phyloP scores from a whole-genome alignment of 2,888 invertebrate species.

The Catocala sponsa region DNA sequence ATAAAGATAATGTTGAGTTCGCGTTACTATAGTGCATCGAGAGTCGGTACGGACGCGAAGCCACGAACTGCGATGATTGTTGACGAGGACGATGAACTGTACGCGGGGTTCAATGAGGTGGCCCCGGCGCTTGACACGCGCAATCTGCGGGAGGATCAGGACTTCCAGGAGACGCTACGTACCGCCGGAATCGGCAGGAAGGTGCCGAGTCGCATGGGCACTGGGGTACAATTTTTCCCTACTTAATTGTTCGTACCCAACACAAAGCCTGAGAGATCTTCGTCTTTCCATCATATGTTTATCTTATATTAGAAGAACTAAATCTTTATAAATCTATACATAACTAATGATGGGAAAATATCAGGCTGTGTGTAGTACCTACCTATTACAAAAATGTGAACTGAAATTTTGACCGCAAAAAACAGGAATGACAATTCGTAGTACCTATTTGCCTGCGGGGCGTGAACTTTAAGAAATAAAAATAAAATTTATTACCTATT shows the following conservation, averaged over 20 bases:
- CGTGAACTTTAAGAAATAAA: too few relatives aligned
- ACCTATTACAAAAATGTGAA: too few relatives aligned
- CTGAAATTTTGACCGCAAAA: too few relatives aligned
- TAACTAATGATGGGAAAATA: too few relatives aligned
- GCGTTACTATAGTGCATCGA: slow-evolving; percentile 78
- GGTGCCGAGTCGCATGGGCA: slow-evolving; percentile 86
- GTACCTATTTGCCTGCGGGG: too few relatives aligned
- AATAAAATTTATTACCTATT: too few relatives aligned
- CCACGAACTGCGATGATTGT: slow-evolving; percentile 76
- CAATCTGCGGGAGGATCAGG: slow-evolving; percentile 91
- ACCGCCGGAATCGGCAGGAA: slow-evolving; percentile 92
- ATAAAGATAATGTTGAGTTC: slow-evolving; percentile 73
- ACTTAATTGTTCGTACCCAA: slow-evolving; percentile 14
- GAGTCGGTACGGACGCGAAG: slow-evolving; percentile 74
- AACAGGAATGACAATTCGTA: too few relatives aligned
- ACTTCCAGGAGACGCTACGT: slow-evolving; percentile 93
- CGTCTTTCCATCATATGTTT: too few relatives aligned
- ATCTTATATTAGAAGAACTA: too few relatives aligned
- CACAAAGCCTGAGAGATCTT: too few relatives aligned
- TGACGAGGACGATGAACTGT: slow-evolving; percentile 90
- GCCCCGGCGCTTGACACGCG: slow-evolving; percentile 90
- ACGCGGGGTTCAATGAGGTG: slow-evolving; percentile 91
- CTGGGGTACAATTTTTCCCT: slow-evolving; percentile 65
- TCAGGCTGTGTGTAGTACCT: too few relatives aligned
- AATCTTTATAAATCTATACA: too few relatives aligned